Conservation (phyloP, 2,797 vertebrate genomes). For the Rhincodon typus region DNA sequence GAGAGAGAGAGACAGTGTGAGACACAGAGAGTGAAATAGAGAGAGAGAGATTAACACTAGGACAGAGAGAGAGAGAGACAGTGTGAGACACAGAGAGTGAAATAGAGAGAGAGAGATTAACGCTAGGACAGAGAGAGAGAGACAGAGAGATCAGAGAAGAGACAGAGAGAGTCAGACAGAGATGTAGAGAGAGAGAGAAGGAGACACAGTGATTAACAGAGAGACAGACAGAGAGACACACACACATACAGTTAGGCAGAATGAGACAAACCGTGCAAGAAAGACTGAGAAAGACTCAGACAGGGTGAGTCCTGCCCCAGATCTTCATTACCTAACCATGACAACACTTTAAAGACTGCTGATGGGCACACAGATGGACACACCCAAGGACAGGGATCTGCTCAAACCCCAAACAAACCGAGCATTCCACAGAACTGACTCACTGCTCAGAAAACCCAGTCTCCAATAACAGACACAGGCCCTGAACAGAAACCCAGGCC, state of each 20-base stretch:
- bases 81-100: too few species aligned
- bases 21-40: too few species aligned
- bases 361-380: not conserved
- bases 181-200: not conserved
- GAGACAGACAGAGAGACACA: not conserved
- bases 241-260: too few species aligned
- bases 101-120: not conserved
- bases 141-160: too few species aligned
- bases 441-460: not conserved
- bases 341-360: not conserved
- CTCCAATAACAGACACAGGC: not conserved
- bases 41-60: too few species aligned
- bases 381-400: not conserved
- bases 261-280: too few species aligned
- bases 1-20: too few species aligned
- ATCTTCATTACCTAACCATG: too few species aligned
- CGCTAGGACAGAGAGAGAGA: not conserved
- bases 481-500: not conserved
- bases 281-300: too few species aligned
- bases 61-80: too few species aligned
- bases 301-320: too few species aligned
- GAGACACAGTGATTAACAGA: not conserved
- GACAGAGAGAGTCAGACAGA: not conserved
- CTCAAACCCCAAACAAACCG: not conserved
- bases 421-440: not conserved